Percentiles rank a stretch among this genome's conserved stretches.
phyloP scores from a whole-genome alignment of 1,140 invertebrate species.

The Coelopa frigida region DNA sequence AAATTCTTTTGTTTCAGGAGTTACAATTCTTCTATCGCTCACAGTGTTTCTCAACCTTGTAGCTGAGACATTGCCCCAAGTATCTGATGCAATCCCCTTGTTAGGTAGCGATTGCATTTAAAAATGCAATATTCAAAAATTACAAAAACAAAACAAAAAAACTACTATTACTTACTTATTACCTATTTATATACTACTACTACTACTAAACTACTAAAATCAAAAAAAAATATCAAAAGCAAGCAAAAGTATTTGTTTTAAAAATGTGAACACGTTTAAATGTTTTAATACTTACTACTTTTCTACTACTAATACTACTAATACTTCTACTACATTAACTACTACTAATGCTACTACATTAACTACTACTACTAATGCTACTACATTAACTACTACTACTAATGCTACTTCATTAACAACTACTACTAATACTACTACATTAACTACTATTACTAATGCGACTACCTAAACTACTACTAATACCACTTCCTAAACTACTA shows the following conservation, averaged over 20 bases:
- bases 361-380: constrained; percentile 8
- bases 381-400: constrained; percentile 9
- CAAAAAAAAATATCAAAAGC: constrained; percentile 21
- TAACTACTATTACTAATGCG: too few relatives aligned
- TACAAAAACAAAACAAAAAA: constrained; percentile 26
- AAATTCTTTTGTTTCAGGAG: constrained; percentile 80
- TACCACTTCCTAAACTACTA: too few relatives aligned
- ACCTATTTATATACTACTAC: constrained; percentile 11
- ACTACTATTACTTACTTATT: constrained; percentile 2
- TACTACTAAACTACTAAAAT: constrained; percentile 9
- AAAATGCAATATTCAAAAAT: constrained; percentile 36
- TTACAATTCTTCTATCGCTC: constrained; percentile 99
- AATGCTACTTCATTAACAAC: too few relatives aligned
- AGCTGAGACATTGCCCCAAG: constrained; percentile 90
- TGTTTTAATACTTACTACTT: constrained; percentile 6
- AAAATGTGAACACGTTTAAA: constrained; percentile 9
- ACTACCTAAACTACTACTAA: too few relatives aligned
- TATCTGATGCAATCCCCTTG: constrained; percentile 89
- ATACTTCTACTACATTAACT: constrained; percentile 7
- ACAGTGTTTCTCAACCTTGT: constrained; percentile 98
- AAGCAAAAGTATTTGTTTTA: constrained; percentile 22
- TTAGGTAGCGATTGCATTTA: constrained; percentile 68
- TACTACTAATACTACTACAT: constrained; percentile 4
- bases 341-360: constrained; percentile 7
- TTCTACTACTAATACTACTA: neutral